Base-by-base conservation (phyloP, 2,888 invertebrate species). In the Diadegma fenestrale region DNA sequence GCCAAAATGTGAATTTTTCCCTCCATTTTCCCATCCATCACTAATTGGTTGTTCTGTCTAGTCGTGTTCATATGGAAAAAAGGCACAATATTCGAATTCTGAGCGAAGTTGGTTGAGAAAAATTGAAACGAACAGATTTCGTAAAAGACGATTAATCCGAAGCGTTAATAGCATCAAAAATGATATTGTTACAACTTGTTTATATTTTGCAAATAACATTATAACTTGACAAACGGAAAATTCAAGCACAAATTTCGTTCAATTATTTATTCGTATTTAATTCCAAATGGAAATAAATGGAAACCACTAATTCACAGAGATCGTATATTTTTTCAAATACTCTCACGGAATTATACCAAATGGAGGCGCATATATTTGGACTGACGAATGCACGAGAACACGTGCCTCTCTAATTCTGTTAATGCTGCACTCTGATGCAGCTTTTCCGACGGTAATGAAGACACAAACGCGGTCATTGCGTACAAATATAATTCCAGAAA, bases 401-500 rank as follows among this genome's bases (percentile, higher is more conserved):
- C 63, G 68, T 63, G 30, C n/a, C 51, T 64, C 76, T 26, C 63
- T 58, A 80, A 80, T 80, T 72, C 30, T 41, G 58, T 61, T 51
- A 30, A 71, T 73, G 45, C 2, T 33, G 77, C 48, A 68, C 48
- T 61, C 26, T 80, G 77, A 61, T 54, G 75, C 71, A 76, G 73
- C 72, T 77, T 61, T 45, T 33, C 69, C 30, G 45, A 58, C 51
- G 71, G 54, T 77, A 84, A 84, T 84, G 84, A 81, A 81, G 84
- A 84, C 73, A 51, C 81, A 81, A 79, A 73, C 80, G 51, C 48
- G 69, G 68, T 66, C 73, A 77, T 78, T 78, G 72, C 43, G 72
- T 81, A 51, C 72, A 72, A 77, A 80, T 80, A 77, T 84, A 81
- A 84, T 81, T 81, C 80, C 48, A 51, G 68, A 63, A n/a, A 69